Percentiles rank a stretch among this genome's conserved stretches.
Evolutionary conservation across 2,113 vertebrate genomes (phyloP).

Genomic region (Archocentrus centrarchus): DNA sequence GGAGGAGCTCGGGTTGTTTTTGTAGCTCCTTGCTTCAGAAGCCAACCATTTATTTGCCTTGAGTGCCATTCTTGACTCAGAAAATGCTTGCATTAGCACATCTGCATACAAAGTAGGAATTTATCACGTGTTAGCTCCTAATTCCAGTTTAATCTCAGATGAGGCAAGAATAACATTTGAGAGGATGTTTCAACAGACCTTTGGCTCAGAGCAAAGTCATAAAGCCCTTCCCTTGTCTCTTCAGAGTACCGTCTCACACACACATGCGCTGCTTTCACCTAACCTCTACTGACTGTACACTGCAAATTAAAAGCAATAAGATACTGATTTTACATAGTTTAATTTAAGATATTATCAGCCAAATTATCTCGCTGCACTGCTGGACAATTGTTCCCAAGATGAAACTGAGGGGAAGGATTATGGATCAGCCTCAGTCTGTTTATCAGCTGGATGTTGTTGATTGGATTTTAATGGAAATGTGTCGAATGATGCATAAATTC

Average conservation of each 20-base stretch:
- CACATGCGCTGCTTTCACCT: background rate
- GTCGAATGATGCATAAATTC: conserved; percentile 17
- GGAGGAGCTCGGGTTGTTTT: conserved; percentile 6
- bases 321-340: conserved; percentile 3
- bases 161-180: conserved; percentile 25
- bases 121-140: conserved; percentile 12
- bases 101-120: conserved; percentile 59
- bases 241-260: background rate
- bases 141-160: conserved; percentile 32
- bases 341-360: conserved; percentile 34
- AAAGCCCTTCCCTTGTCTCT: conserved; percentile 15
- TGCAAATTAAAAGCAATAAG: background rate
- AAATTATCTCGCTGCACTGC: conserved; percentile 29
- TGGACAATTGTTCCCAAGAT: conserved; percentile 39
- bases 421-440: conserved; percentile 34
- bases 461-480: conserved; percentile 60
- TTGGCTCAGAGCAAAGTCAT: conserved; percentile 50
- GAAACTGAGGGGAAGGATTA: conserved; percentile 44
- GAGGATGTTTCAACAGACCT: conserved; percentile 9
- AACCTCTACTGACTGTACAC: background rate
- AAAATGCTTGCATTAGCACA: conserved; percentile 24
- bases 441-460: conserved; percentile 48
- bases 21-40: background rate
- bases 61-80: conserved; percentile 13
- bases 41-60: conserved; percentile 23